Base-by-base conservation (phyloP, 2,113 vertebrate species). In the Cyphomyrus plagiostoma region DNA sequence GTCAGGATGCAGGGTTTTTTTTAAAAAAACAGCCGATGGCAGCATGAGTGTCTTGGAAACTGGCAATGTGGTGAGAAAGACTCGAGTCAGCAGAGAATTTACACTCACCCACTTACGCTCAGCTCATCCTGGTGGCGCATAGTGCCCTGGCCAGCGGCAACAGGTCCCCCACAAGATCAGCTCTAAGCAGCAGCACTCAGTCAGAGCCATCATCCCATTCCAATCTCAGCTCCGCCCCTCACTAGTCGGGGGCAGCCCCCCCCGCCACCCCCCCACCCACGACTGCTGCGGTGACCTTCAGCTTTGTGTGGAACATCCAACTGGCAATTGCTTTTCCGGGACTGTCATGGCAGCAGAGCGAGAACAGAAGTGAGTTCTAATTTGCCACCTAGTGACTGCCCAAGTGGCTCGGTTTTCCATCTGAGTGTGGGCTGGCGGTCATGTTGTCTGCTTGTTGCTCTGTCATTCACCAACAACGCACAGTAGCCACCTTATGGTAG, bases 31-130 rank as follows among this genome's bases (percentile, higher is more conserved):
- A 42, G 48, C 70, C 80, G 74, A 86, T 53, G 49, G 49, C 88
- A 89, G 45, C 2, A 35, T 42, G n/a, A 83, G 50, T 45, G 35
- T 82, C 74, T 74, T 56, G 88, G 88, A 89, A 82, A 89, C 49
- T 52, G 50, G 26, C n/a, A 0, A 58, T 52, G 21, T 50, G 17
- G 62, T 30, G 62, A 70, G 49, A 89, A 83, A 58, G 88, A 21
- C 89, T 77, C 3, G 23, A 21, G 50, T 42, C 89, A 62, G 77
- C 50, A 30, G 89, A 85, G 52, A 85, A 58, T 62, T 58, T 39
- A 26, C 23, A 52, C 45, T 84, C 88, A 62, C n/a, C 30, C 52
- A 89, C 89, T 85, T 17, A 26, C 4, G 7, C 56, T 53, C 50
- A 23, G 62, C n/a, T 70, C 62, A 70, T 52, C 35, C n/a, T 66